A percentile compares a stretch with the other conserved stretches of the same genome.
phyloP scores from a whole-genome alignment of 2,113 vertebrate genomes.

The Pseudopipra pipra region DNA sequence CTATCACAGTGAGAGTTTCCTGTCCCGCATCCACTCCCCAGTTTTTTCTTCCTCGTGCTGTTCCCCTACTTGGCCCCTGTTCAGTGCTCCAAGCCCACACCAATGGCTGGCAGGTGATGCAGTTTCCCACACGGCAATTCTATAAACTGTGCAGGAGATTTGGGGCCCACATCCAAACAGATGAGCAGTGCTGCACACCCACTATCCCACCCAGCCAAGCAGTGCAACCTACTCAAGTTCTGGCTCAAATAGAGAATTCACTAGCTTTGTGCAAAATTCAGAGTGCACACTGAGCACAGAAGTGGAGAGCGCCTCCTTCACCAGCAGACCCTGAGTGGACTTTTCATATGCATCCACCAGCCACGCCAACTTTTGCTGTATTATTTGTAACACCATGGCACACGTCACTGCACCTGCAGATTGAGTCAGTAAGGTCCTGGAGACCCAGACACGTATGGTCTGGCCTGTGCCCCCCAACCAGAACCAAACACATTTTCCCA shows the following conservation, averaged over 20 bases:
- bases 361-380: not conserved
- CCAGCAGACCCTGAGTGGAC: fast-evolving
- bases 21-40: not conserved
- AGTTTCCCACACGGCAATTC: not conserved
- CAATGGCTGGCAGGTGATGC: not conserved
- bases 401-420: fast-evolving
- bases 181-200: not conserved
- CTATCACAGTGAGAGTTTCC: not conserved
- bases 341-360: not conserved
- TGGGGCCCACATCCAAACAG: not conserved
- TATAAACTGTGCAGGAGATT: not conserved
- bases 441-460: not conserved
- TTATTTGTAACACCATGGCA: not conserved
- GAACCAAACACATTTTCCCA: not conserved
- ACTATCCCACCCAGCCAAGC: not conserved
- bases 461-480: not conserved
- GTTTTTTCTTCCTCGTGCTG: not conserved
- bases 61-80: not conserved
- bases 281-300: not conserved
- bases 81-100: not conserved
- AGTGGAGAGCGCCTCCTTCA: not conserved
- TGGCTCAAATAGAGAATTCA: not conserved
- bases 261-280: not conserved
- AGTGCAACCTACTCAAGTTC: not conserved
- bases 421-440: not conserved